Evolutionary conservation across 1,140 invertebrate genomes (phyloP).

Genomic region (Leptinotarsa lineolata): DNA sequence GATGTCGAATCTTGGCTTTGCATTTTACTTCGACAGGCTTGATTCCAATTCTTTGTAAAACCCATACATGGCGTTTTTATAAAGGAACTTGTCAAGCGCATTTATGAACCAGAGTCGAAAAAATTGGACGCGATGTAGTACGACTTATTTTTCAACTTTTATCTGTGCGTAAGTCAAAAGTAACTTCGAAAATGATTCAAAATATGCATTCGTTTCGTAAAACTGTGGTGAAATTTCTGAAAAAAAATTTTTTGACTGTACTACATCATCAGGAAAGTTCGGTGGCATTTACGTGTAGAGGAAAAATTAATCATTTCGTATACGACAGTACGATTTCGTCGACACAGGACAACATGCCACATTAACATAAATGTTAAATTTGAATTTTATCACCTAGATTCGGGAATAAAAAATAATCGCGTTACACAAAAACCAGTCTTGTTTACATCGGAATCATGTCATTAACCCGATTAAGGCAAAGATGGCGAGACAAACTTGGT

Average conservation of each 20-base stretch:
- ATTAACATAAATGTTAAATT: conserved; percentile 41
- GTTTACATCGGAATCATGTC: conserved; percentile 34
- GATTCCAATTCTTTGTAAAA: no score
- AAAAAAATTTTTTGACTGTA: background rate
- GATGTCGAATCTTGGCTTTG: no score
- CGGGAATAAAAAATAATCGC: conserved; percentile 33
- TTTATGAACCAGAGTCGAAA: no score
- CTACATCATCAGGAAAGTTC: conserved; percentile 9
- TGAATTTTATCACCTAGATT: conserved; percentile 41
- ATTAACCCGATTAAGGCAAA: conserved; percentile 28
- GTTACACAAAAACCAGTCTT: conserved; percentile 29
- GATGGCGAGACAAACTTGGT: conserved; percentile 29
- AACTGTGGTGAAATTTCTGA: no score
- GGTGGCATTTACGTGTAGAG: conserved; percentile 31
- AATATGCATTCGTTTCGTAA: no score
- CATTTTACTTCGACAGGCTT: no score
- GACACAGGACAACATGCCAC: conserved; percentile 34
- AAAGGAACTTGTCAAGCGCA: no score
- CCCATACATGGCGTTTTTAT: no score
- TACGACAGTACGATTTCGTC: conserved; percentile 35
- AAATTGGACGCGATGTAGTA: no score
- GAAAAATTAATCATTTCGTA: conserved; percentile 36
- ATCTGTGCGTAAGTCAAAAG: no score
- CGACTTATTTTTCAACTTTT: no score
- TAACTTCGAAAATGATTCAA: no score